Conservation (phyloP, 2,888 invertebrate genomes). For the Ophraella communa region DNA sequence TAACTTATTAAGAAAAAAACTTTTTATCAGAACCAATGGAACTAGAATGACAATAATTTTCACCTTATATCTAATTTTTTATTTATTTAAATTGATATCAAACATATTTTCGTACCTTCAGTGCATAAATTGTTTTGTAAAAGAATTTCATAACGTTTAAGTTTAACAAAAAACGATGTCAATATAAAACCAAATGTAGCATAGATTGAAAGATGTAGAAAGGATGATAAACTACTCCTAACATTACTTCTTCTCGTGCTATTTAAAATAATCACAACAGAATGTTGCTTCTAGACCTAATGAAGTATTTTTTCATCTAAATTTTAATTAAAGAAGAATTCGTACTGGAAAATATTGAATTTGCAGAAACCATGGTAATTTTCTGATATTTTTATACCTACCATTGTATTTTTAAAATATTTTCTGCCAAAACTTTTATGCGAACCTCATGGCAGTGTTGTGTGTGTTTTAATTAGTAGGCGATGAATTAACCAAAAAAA, state of each 20-base stretch:
- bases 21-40: not conserved
- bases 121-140: conserved; percentile 17
- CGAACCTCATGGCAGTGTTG: not conserved
- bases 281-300: not conserved
- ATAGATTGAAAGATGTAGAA: conserved; percentile 35
- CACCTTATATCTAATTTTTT: not conserved
- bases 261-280: not conserved
- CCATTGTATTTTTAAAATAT: no score
- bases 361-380: no score
- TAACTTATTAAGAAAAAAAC: not conserved
- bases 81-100: not conserved
- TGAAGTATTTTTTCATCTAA: no score
- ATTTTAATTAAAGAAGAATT: not conserved
- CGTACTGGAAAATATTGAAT: no score
- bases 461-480: conserved; percentile 5
- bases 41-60: not conserved
- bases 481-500: conserved; percentile 9
- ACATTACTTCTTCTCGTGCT: conserved; percentile 4
- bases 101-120: conserved; percentile 29
- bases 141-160: conserved; percentile 33
- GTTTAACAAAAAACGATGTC: conserved; percentile 44
- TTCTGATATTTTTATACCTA: no score
- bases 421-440: no score
- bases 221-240: conserved; percentile 18
- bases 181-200: conserved; percentile 46